Percentiles rank a stretch among this genome's conserved stretches.
These are phyloP conservation scores for Chesias legatella DNA, from an alignment of 2,888 invertebrate species.

Conservation along the genomic window DNA sequence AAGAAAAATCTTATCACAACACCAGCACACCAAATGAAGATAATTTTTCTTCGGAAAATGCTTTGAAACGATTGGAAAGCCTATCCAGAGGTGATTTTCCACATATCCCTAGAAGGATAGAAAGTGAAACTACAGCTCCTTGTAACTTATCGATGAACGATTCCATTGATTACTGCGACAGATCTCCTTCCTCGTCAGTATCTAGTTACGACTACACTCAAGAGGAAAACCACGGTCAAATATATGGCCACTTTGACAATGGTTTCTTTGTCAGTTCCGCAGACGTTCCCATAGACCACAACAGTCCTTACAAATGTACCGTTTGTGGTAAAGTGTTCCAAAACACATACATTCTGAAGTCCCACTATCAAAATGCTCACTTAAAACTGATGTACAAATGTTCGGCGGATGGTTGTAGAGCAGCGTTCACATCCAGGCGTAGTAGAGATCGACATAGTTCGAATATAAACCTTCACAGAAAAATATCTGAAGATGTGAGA, in stretches of 20 bases:
- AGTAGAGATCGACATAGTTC: slow-evolving; percentile 96
- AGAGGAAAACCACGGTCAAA: slow-evolving; percentile 82
- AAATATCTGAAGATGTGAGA: slow-evolving; percentile 84
- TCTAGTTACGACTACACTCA: slow-evolving; percentile 80
- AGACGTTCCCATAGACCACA: slow-evolving; percentile 94
- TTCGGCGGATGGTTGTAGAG: slow-evolving; percentile 96
- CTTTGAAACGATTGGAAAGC: slow-evolving; percentile 88
- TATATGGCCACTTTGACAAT: slow-evolving; percentile 86
- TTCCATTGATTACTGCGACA: slow-evolving; percentile 65
- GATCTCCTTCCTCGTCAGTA: slow-evolving; percentile 82
- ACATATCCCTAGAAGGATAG: slow-evolving; percentile 52
- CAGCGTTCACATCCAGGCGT: slow-evolving; percentile 95
- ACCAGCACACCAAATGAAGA: slow-evolving; percentile 38
- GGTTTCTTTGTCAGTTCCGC: slow-evolving; percentile 86
- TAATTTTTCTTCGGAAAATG: slow-evolving; percentile 81
- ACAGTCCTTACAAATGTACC: slow-evolving; percentile 94
- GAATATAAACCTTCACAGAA: slow-evolving; percentile 94
- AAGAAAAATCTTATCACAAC: slow-evolving; percentile 33
- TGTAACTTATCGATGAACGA: slow-evolving; percentile 65
- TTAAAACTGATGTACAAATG: slow-evolving; percentile 97
- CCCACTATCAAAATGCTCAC: slow-evolving; percentile 97
- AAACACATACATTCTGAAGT: slow-evolving; percentile 95
- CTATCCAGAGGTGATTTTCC: slow-evolving; percentile 89
- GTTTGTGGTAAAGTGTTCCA: slow-evolving; percentile 96
- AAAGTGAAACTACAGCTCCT: slow-evolving; percentile 49